Evolutionary conservation across 2,113 vertebrate genomes (phyloP).

Genomic region (Dendropsophus ebraccatus): DNA sequence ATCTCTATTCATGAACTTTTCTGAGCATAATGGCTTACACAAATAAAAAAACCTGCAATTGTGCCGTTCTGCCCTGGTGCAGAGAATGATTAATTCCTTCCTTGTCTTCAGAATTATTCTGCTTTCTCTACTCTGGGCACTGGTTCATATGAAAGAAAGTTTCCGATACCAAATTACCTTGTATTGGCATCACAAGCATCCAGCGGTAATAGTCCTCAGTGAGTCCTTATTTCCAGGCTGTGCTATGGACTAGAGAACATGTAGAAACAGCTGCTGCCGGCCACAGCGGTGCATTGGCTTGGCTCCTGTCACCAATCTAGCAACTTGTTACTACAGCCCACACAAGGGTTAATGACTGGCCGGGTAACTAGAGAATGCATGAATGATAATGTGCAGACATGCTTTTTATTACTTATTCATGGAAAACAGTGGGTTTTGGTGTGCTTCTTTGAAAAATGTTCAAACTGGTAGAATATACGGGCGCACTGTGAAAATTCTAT

Average conservation of each 20-base stretch:
- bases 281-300: not conserved
- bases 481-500: constrained; percentile 87
- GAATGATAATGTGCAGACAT: constrained; percentile 86
- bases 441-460: constrained; percentile 93
- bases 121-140: not conserved
- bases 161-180: too few relatives aligned
- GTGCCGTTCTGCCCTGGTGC: too few relatives aligned
- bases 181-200: too few relatives aligned
- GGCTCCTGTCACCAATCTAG: constrained; percentile 16
- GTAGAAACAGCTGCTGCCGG: not conserved
- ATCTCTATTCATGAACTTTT: too few relatives aligned
- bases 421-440: constrained; percentile 91
- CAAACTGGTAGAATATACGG: constrained; percentile 90
- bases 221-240: not conserved
- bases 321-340: constrained; percentile 10
- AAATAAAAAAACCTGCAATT: too few relatives aligned
- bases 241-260: not conserved
- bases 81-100: too few relatives aligned
- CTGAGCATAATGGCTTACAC: too few relatives aligned
- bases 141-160: not conserved
- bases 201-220: not conserved
- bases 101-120: not conserved
- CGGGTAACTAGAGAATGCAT: constrained; percentile 85
- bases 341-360: constrained; percentile 64
- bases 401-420: constrained; percentile 91